Base-by-base conservation (phyloP, 1,140 invertebrate genomes). In the Hyles vespertilio region DNA sequence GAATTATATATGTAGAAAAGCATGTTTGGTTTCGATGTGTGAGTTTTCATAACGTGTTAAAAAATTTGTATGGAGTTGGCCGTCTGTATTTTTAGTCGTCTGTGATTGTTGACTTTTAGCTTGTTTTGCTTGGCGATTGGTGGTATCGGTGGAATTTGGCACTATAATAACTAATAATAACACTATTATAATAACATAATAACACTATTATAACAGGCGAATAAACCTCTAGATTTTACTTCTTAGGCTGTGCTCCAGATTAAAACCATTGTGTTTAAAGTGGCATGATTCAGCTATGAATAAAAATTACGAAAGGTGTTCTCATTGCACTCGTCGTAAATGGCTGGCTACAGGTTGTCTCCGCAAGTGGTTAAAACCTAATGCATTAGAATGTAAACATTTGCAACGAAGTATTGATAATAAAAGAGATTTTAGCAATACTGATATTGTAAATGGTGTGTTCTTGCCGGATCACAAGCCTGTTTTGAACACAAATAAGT, bases 371-470 rank as follows among this genome's bases (percentile, higher is more conserved):
- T 72, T 88, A 59, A 88, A 88, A 69, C 85, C 84, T 7, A 60
- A 54, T 55, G 51, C 45, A 55, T 70, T 85, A 73, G 85, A 88
- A 84, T 88, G 85, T 83, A 88, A 88, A 85, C 85, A 88, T 77
- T 77, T 85, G 57, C 84, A 83, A 72, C 73, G 85, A 74, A 85
- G 71, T 65, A 79, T 86, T 66, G 85, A 88, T 73, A 85, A 65
- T 58, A 88, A 88, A 74, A 67, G 81, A 60, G 85, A 88, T 75
- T 81, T 77, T 58, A 84, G 62, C 67, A 79, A 85, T 64, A 69
- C 82, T 44, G 82, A 86, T 69, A 80, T 87, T 46, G 80, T 84
- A 22, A 84, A 81, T 61, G 76, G 79, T 64, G 78, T 84, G 12
- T 79, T 84, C 74, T 65, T 85, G 65, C 71, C 81, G 9, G 85